Conservation (phyloP, 2,888 invertebrate genomes). For the Hyposoter dolosus region DNA sequence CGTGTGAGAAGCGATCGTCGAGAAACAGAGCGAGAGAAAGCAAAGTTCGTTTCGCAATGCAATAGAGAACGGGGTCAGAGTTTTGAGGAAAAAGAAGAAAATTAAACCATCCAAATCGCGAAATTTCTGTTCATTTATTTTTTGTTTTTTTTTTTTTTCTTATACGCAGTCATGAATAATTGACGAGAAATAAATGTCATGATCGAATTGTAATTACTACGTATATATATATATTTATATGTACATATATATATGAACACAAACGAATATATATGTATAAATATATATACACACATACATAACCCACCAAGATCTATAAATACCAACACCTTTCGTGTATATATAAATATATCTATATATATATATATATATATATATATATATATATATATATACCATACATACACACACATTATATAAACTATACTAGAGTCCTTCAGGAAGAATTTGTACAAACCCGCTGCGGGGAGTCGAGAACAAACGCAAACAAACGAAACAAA, state of each 20-base stretch:
- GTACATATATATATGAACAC: conserved; percentile 71
- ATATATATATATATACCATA: conserved; percentile 61
- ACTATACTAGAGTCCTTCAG: conserved; percentile 83
- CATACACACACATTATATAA: conserved; percentile 75
- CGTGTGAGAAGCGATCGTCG: conserved; percentile 24
- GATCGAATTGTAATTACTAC: conserved; percentile 77
- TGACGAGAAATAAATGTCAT: conserved; percentile 37
- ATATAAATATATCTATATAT: conserved; percentile 63
- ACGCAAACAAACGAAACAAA: conserved; percentile 10
- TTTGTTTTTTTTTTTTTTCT: background rate
- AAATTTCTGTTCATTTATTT: background rate
- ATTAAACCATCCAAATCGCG: conserved; percentile 17
- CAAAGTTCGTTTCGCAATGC: conserved; percentile 3
- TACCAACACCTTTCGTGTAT: conserved; percentile 66
- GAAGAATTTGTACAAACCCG: conserved; percentile 84
- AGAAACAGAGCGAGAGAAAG: background rate
- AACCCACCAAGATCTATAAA: conserved; percentile 72
- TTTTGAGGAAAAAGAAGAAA: background rate
- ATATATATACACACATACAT: conserved; percentile 44
- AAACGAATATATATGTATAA: conserved; percentile 23
- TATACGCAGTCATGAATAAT: background rate
- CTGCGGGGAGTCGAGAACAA: conserved; percentile 70
- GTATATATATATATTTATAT: conserved; percentile 67
- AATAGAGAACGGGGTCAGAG: conserved; percentile 6
- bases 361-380: conserved; percentile 55